phyloP scores from a whole-genome alignment of 92 coral and sea anemone genomes.

The Muricea muricata region DNA sequence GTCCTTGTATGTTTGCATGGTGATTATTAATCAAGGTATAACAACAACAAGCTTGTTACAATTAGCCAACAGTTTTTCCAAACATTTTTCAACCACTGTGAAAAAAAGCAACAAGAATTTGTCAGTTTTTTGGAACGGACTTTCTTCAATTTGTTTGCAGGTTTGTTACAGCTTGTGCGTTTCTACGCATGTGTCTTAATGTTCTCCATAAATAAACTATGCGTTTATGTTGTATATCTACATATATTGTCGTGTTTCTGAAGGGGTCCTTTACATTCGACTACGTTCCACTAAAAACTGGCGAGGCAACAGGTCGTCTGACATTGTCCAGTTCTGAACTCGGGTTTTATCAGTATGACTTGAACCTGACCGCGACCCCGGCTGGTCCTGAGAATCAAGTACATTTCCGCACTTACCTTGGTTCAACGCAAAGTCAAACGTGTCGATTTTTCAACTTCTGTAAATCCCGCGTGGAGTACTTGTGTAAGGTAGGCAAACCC shows the following conservation, averaged over 20 bases:
- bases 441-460: conserved; percentile 96
- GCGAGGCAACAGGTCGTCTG: conserved; percentile 85
- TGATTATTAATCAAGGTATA: too few species aligned
- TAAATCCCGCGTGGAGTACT: conserved; percentile 92
- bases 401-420: conserved; percentile 93
- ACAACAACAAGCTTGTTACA: too few species aligned
- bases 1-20: too few species aligned
- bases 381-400: conserved; percentile 98
- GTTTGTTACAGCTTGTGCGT: too few species aligned
- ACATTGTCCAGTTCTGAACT: conserved; percentile 94
- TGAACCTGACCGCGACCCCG: conserved; percentile 85
- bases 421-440: conserved; percentile 86
- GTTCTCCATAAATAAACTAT: too few species aligned
- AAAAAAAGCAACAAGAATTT: too few species aligned
- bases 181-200: too few species aligned
- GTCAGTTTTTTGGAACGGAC: too few species aligned
- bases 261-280: conserved; percentile 98
- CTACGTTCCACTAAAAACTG: conserved; percentile 96
- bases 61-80: too few species aligned
- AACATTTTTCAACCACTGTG: too few species aligned
- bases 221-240: too few species aligned
- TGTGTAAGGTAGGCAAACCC: conserved; percentile 87
- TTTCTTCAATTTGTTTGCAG: too few species aligned
- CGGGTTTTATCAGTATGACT: conserved; percentile 93
- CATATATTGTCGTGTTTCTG: neutral